Evolutionary conservation across 2,888 invertebrate species (phyloP).

Genomic region (Apantesis nais): DNA sequence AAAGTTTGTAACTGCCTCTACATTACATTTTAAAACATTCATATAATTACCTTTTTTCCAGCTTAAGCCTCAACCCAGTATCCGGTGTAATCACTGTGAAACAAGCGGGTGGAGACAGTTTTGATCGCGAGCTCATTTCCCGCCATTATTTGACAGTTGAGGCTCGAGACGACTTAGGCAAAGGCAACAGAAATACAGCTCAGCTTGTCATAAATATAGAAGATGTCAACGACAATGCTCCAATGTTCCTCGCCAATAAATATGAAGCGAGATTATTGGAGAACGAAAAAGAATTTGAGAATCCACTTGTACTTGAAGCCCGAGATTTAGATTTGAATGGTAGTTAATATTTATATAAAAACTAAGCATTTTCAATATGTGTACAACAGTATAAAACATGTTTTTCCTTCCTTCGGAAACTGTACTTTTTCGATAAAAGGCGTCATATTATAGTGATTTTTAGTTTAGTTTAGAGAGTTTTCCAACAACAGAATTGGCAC

Average conservation of each 20-base stretch:
- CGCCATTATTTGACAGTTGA: conserved; percentile 95
- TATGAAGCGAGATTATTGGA: conserved; percentile 94
- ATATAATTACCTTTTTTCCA: conserved; percentile 65
- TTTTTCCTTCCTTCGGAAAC: too few relatives aligned
- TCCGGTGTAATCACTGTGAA: conserved; percentile 95
- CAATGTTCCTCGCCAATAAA: conserved; percentile 92
- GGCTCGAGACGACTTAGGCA: conserved; percentile 94
- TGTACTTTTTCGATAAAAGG: too few relatives aligned
- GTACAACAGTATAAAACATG: too few relatives aligned
- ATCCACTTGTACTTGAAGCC: conserved; percentile 91
- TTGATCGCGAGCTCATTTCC: conserved; percentile 94
- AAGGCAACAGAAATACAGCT: conserved; percentile 92
- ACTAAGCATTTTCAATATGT: too few relatives aligned
- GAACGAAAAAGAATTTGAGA: conserved; percentile 92
- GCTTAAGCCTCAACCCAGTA: conserved; percentile 91
- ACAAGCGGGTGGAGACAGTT: conserved; percentile 89
- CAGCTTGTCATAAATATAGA: conserved; percentile 93
- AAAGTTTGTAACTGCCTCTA: neutral
- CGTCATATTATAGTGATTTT: too few relatives aligned
- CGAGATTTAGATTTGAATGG: conserved; percentile 94
- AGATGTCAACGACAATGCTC: conserved; percentile 96
- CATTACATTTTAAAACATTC: neutral
- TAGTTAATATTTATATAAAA: conserved; percentile 51
- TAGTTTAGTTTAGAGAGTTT: too few relatives aligned
- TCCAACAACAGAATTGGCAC: too few relatives aligned